phyloP scores from a whole-genome alignment of 2,113 vertebrate genomes.

The Oreochromis spilurus region DNA sequence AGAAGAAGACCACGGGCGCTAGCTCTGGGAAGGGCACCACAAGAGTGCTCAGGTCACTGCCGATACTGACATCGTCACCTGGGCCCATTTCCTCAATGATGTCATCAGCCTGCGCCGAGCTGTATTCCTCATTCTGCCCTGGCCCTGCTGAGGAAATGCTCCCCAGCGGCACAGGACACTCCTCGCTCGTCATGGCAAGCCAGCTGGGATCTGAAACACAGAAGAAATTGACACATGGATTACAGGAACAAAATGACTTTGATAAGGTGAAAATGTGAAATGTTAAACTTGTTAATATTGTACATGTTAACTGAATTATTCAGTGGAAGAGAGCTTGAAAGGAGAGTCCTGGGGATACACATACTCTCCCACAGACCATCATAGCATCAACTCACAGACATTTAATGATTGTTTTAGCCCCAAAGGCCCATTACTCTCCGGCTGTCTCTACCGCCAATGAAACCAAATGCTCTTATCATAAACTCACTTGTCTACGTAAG shows the following conservation, averaged over 20 bases:
- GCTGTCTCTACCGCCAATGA: background rate
- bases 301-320: background rate
- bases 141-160: slow-evolving; percentile 61
- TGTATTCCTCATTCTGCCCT: slow-evolving; percentile 71
- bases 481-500: slow-evolving; percentile 4
- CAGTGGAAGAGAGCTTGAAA: background rate
- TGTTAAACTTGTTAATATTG: background rate
- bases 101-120: slow-evolving; percentile 66
- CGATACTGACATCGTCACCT: slow-evolving; percentile 75
- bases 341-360: background rate
- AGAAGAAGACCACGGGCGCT: slow-evolving; percentile 95
- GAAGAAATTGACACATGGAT: background rate
- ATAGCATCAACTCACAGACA: background rate
- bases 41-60: slow-evolving; percentile 75
- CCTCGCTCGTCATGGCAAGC: slow-evolving; percentile 82
- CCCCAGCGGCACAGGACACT: slow-evolving; percentile 76
- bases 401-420: background rate
- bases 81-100: slow-evolving; percentile 75
- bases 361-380: background rate
- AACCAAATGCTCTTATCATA: slow-evolving; percentile 3
- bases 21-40: slow-evolving; percentile 90
- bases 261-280: background rate
- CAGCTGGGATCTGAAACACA: slow-evolving; percentile 67
- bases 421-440: background rate
- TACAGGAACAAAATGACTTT: background rate